Evolutionary conservation across 2,113 vertebrate species (phyloP).

Genomic region (Odocoileus virginianus): DNA sequence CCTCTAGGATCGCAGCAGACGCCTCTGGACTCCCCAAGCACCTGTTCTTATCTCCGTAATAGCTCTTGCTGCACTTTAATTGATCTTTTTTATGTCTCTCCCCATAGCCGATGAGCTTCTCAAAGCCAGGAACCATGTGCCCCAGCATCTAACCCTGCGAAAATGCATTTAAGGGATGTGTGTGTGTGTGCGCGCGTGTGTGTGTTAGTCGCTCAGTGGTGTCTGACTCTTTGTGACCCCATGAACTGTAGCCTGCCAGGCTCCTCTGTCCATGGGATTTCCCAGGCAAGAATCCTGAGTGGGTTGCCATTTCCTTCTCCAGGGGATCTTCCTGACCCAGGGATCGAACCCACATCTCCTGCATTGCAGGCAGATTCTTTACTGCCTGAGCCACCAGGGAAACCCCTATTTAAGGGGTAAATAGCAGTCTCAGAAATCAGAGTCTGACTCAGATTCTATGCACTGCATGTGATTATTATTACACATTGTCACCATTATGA

Average conservation of each 20-base stretch:
- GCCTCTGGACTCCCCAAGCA: background rate
- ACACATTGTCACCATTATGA: background rate
- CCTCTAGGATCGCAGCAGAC: background rate
- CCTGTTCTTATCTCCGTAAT: background rate
- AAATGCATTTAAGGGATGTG: background rate
- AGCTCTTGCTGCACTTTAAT: background rate
- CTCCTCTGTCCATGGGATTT: background rate
- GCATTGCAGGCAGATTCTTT: background rate
- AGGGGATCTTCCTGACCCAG: background rate
- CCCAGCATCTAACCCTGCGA: background rate
- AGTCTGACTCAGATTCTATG: background rate
- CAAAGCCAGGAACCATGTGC: background rate
- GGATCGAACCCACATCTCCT: background rate
- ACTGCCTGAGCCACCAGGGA: background rate
- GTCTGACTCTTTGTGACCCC: background rate
- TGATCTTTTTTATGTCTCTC: background rate
- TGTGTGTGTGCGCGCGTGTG: accelerated
- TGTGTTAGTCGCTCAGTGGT: background rate
- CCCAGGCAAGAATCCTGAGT: background rate
- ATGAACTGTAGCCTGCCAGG: background rate
- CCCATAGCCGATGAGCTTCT: background rate
- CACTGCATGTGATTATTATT: background rate
- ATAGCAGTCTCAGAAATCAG: background rate
- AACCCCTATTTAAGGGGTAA: background rate
- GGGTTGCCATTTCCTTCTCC: background rate